phyloP scores from a whole-genome alignment of 2,797 vertebrate species.

The Sebastes elongatus region DNA sequence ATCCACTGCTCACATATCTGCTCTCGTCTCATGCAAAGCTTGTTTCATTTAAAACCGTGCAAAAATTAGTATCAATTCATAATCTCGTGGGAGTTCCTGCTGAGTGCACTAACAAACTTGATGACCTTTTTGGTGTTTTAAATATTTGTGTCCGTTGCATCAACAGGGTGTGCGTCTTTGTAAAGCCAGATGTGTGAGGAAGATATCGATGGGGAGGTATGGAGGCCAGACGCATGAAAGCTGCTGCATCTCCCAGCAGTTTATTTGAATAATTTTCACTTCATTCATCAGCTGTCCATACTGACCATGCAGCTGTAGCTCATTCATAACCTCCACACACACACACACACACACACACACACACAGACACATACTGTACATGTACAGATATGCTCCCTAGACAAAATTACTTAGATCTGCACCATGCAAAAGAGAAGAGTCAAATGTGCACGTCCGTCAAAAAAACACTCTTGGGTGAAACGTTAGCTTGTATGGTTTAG shows the following conservation, averaged over 20 bases:
- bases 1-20: constrained; percentile 7
- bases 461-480: background rate
- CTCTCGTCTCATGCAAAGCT: constrained; percentile 24
- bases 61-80: constrained; percentile 22
- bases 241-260: constrained; percentile 63
- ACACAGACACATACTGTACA: background rate
- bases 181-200: constrained; percentile 71
- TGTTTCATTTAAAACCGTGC: constrained; percentile 30
- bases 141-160: constrained; percentile 77
- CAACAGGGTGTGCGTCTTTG: constrained; percentile 62
- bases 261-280: constrained; percentile 78
- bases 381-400: background rate
- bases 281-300: constrained; percentile 75
- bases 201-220: constrained; percentile 24
- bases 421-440: constrained; percentile 32
- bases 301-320: constrained; percentile 76
- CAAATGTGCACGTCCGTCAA: constrained; percentile 11
- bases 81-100: constrained; percentile 34
- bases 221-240: constrained; percentile 45
- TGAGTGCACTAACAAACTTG: constrained; percentile 50
- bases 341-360: background rate
- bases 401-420: constrained; percentile 10
- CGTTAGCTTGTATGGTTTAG: constrained; percentile 9
- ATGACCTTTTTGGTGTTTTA: constrained; percentile 69
- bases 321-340: constrained; percentile 67